Evolutionary conservation across 2,113 vertebrate genomes (phyloP), one percentile per base, ranked within the genome.

Genomic region (Pogonocichla stellata): DNA sequence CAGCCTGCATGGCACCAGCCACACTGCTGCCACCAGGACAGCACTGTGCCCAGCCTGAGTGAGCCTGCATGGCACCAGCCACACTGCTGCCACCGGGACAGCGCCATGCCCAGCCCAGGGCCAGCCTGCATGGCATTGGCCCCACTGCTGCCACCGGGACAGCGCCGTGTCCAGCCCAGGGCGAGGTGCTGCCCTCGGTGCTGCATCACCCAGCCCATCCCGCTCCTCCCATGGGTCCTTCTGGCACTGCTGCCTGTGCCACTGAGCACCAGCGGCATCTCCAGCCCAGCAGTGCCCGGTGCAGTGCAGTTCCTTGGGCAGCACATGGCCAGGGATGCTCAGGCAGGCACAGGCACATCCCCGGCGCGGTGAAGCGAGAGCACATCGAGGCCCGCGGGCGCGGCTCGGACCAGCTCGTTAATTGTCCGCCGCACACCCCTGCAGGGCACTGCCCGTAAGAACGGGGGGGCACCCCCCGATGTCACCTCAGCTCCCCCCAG

Each of bases 401-500:
- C 72, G 0, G 57, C 91, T 90, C 29, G 3, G 38, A 58, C 82
- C 53, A 53, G 93, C 70, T 86, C 19, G 12, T 80, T 73, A 80
- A 80, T 36, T 4, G 15, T 60, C 88, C n/a, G 1, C 62, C 1
- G 3, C 6, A 2, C 33, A 18, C 10, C 81, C 86, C 93, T 10
- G 58, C 33, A 1, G 96, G 96, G 83, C 9, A 17, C 88, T 70
- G 84, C 89, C 80, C 89, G 38, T 6, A 1, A 74, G 9, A 81
- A 56, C 7, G 16, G 53, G 53, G 82, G 93, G 90, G 66, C 47
- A 74, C 70, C 42, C 23, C 1, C 50, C 15, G 10, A 26, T 57
- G 53, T 96, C 53, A 96, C 95, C 96, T 95, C 92, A 80, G 87
- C 18, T 96, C 51, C 80, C 95, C 93, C 53, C 74, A 7, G 14